phyloP scores from a whole-genome alignment of 2,113 vertebrate species.

The Oriolus oriolus region DNA sequence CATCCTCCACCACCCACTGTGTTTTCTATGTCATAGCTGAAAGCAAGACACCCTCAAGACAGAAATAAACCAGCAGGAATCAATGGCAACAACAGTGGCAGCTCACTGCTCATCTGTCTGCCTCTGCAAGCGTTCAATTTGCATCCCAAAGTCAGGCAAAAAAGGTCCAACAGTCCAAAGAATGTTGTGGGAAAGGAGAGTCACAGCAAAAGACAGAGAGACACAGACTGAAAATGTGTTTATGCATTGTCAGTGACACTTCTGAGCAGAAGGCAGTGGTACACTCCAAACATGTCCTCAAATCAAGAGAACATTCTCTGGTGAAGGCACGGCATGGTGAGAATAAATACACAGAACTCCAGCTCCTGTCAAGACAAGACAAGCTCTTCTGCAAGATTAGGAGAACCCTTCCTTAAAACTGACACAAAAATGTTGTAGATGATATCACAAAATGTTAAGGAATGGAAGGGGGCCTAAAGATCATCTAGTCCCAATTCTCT shows the following conservation, averaged over 20 bases:
- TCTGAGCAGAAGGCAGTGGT: neutral
- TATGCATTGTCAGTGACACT: neutral
- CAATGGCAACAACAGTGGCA: neutral
- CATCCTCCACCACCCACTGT: neutral
- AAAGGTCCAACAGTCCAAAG: neutral
- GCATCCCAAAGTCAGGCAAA: neutral
- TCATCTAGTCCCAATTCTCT: neutral
- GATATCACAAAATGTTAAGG: neutral
- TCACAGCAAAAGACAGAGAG: neutral
- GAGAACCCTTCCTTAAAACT: neutral
- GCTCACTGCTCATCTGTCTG: neutral
- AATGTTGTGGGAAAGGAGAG: neutral
- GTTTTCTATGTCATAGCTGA: neutral
- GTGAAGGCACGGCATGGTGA: accelerated
- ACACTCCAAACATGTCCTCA: neutral
- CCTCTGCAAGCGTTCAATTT: neutral
- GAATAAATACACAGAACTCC: neutral
- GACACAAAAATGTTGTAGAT: neutral
- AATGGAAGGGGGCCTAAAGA: neutral
- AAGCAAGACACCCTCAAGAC: neutral
- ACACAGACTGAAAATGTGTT: neutral
- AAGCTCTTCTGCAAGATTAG: neutral
- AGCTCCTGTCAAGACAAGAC: neutral
- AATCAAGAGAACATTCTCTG: neutral
- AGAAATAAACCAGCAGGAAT: neutral